These are phyloP conservation scores for Pyrrhura leucotis DNA, from an alignment of 2,797 vertebrate species.

Conservation along the genomic window DNA sequence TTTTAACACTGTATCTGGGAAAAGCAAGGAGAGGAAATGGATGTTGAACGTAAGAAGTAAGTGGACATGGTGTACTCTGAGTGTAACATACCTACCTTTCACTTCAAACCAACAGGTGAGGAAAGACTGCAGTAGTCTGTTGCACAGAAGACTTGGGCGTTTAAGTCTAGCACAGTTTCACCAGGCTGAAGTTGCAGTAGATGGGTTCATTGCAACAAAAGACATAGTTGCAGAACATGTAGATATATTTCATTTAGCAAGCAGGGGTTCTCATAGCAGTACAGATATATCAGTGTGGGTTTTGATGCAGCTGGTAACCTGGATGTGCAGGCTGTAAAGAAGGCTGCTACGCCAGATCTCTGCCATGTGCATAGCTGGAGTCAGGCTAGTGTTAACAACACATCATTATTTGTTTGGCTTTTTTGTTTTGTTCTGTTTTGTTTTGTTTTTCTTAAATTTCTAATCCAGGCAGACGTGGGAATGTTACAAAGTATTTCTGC, in stretches of 20 bases:
- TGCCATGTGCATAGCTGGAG: neutral
- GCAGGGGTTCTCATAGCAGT: neutral
- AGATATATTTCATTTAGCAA: neutral
- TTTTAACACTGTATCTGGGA: neutral
- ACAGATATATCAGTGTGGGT: neutral
- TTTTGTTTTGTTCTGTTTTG: neutral
- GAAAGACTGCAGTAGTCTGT: neutral
- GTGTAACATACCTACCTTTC: neutral
- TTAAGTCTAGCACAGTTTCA: neutral
- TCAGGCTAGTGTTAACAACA: neutral
- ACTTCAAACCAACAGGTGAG: neutral
- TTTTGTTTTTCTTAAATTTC: neutral
- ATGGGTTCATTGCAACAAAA: neutral
- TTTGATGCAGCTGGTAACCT: neutral
- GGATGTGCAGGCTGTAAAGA: neutral
- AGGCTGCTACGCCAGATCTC: neutral
- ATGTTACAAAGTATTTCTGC: neutral
- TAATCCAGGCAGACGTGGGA: neutral
- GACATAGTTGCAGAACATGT: neutral
- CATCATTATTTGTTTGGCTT: neutral
- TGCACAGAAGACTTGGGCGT: fast-evolving
- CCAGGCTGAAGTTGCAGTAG: neutral
- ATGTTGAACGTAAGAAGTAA: neutral
- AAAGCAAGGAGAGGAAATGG: neutral
- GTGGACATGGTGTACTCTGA: neutral